Base-by-base conservation (phyloP, 2,888 invertebrate genomes). In the Octodonta nipae region DNA sequence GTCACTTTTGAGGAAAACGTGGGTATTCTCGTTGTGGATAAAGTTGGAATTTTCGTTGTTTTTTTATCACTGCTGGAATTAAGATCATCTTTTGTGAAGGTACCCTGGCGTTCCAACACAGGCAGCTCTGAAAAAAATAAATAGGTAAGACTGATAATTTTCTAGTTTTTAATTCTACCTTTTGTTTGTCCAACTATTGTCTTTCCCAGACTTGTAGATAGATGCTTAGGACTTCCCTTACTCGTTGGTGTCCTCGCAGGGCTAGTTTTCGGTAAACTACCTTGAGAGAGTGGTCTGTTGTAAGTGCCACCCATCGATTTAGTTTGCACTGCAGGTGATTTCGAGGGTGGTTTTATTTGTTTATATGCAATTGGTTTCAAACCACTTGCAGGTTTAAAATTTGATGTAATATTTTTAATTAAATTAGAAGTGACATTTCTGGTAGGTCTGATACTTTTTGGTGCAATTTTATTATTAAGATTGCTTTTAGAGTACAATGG, bases 31-130 rank as follows among this genome's bases (percentile, higher is more conserved):
- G 38, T 31, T 4, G 33, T 14, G 1, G 27, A 14, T 20, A 22
- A 50, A 15, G 41, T 38, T 7, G 47, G 45, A 11, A 44, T 41
- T 37, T 45, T 45, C 22, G 38, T 41, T 15, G 45, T 35, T 2
- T 64, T 49, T 35, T 38, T 38, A 7, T 63, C 59, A 13, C 45
- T 35, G 27, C 39, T 33, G 11, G 36, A 40, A 10, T 41, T 35
- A 45, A 59, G 58, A 30, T 85, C 84, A 47, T 89, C 88, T 61
- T 89, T 91, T 0, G 87, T 85, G 55, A 92, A 92, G 0, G 92
- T 92, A 8, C 87, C 87, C 59, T 92, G 89, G 15, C 91, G 70
- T 43, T 83, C 82, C 17, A 83, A 56, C 0, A 71, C 69, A 32
- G 68, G 54, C 1, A 70, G 37, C 27, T 38, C 43, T 44, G 13